These are phyloP conservation scores for Peromyscus maniculatus DNA, from an alignment of 2,113 vertebrate genomes.

Conservation along the genomic window DNA sequence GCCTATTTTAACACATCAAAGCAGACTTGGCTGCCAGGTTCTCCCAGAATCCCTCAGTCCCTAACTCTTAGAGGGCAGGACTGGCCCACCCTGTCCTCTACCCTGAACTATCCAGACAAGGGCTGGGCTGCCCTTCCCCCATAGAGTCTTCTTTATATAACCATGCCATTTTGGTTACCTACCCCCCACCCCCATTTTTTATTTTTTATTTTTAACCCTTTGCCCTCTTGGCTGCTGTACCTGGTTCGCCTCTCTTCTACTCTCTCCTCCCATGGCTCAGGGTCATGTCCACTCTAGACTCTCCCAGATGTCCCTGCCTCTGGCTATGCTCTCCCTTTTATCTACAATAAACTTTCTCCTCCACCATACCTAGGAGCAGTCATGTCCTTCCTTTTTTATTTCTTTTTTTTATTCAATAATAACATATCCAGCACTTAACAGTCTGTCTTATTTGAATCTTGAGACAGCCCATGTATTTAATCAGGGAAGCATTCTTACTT, in stretches of 20 bases:
- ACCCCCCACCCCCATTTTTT: no score
- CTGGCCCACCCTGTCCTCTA: neutral
- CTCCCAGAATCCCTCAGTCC: neutral
- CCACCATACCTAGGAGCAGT: neutral
- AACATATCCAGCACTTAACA: neutral
- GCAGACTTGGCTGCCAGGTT: neutral
- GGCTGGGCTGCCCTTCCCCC: neutral
- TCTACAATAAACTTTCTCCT: neutral
- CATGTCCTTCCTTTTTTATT: neutral
- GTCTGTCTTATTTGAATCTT: neutral
- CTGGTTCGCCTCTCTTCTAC: neutral
- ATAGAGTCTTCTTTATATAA: neutral
- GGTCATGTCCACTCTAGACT: neutral
- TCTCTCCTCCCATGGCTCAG: neutral
- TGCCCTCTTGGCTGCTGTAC: neutral
- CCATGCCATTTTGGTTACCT: neutral
- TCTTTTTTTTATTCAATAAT: neutral
- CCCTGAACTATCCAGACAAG: neutral
- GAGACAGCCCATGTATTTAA: neutral
- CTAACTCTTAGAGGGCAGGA: neutral
- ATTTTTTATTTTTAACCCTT: neutral
- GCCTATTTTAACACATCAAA: neutral
- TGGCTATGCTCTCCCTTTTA: neutral
- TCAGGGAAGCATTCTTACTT: constrained; percentile 8
- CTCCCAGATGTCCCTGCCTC: neutral